phyloP scores from a whole-genome alignment of 2,113 vertebrate species.

The Peromyscus californicus region DNA sequence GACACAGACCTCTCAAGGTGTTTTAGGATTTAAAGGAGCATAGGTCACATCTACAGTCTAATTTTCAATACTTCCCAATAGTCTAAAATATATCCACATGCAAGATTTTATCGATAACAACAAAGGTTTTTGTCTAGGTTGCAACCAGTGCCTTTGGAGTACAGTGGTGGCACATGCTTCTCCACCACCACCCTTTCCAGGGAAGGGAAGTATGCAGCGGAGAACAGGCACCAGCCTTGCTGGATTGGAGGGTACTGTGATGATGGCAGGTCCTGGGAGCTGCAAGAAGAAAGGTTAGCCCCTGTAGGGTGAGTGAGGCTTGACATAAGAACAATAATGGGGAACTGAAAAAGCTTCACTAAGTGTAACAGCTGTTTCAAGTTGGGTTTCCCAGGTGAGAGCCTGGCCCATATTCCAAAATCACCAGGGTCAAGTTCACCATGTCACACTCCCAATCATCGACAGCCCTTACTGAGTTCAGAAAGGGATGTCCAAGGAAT shows the following conservation, averaged over 20 bases:
- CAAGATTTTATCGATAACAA: neutral
- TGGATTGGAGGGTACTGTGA: accelerated
- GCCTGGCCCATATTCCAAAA: accelerated
- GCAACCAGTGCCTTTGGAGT: neutral
- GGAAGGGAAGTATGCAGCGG: too few species aligned
- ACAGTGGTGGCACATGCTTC: neutral
- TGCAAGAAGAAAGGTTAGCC: neutral
- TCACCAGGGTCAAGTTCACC: neutral
- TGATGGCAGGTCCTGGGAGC: too few species aligned
- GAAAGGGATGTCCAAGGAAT: too few species aligned
- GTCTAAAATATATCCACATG: neutral
- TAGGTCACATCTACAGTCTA: neutral
- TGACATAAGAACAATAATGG: too few species aligned
- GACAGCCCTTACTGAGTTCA: too few species aligned
- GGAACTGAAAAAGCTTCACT: too few species aligned
- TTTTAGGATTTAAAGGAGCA: neutral
- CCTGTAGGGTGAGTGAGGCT: neutral
- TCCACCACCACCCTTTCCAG: neutral
- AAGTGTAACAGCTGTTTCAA: neutral
- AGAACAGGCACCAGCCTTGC: too few species aligned
- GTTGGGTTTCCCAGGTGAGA: neutral
- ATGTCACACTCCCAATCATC: accelerated
- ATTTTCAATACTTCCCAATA: neutral
- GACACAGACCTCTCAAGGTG: neutral
- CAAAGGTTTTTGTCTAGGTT: neutral